Base-by-base conservation (phyloP, 2,113 vertebrate genomes). In the Perognathus longimembris region DNA sequence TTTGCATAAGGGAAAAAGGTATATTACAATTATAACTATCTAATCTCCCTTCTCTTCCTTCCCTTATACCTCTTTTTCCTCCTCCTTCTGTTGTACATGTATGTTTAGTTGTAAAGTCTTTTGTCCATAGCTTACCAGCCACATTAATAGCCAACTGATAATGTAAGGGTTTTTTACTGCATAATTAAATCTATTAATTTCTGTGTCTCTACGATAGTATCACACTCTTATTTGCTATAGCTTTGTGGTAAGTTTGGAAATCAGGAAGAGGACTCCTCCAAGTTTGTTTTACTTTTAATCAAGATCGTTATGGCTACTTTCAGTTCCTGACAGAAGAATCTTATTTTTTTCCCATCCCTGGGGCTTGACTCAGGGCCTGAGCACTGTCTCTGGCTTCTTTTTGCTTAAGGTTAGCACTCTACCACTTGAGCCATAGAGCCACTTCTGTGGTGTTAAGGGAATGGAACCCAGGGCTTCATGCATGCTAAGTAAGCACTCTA, bases 231-330 rank as follows among this genome's bases (percentile, higher is more conserved):
- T 63, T 42, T 78, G 4, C 20, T 67, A 1, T 63, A 76, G 50
- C 73, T 87, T 84, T 78, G 14, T 30, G 34, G 28, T 75, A 85
- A 79, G 59, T 73, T 87, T 45, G 80, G 36, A 87, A 70, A 80
- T 85, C 20, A 34, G 1, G 7, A 90, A 88, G 7, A 38, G 12
- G 18, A 30, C 7, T 75, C 34, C 17, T 74, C 36, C 30, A 67
- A n/a, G 18, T 45, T 92, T 79, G 30, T 36, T 75, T 38, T 70
- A 4, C 50, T 54, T 54, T 54, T 54, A 54, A 18, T 57, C 30
- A 36, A 70, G 42, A 67, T 32, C 78, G 12, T 78, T 92, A 77
- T 86, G 20, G 18, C 45, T 92, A 0, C 66, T 36, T 17, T 85
- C 11, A 12, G n/a, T 78, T 24, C 22, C 57, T n/a, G 50, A 24